Percentiles rank a stretch among this genome's conserved stretches.
Evolutionary conservation across 2,113 vertebrate genomes (phyloP).

Genomic region (Forbesichthys papilliferus): DNA sequence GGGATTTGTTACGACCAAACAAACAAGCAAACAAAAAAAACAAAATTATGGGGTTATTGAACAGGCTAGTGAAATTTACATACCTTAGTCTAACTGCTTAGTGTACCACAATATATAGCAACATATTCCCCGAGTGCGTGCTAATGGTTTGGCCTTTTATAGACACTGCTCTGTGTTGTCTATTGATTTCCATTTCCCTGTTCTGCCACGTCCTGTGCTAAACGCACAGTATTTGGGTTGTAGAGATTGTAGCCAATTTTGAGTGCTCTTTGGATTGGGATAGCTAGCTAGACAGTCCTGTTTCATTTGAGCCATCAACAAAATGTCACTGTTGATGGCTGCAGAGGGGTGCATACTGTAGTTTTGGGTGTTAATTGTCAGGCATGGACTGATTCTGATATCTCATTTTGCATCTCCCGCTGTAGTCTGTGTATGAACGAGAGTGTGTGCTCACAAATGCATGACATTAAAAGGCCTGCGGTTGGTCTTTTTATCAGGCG

Average conservation of each 20-base stretch:
- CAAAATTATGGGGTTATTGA: slow-evolving; percentile 45
- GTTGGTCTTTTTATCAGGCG: too few species aligned
- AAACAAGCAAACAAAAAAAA: background rate
- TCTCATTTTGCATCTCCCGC: too few species aligned
- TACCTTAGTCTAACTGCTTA: background rate
- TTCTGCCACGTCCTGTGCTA: background rate
- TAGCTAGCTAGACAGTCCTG: too few species aligned
- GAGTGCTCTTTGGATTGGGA: too few species aligned
- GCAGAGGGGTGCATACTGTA: too few species aligned
- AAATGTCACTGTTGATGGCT: too few species aligned
- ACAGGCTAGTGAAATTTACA: slow-evolving; percentile 38
- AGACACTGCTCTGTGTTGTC: background rate
- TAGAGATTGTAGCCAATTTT: background rate
- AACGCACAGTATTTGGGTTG: background rate
- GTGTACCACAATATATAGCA: background rate
- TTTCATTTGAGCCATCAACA: too few species aligned
- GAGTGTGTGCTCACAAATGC: too few species aligned
- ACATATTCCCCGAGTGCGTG: background rate
- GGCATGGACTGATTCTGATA: too few species aligned
- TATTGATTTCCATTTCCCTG: background rate
- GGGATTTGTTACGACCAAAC: background rate
- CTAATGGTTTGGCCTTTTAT: background rate
- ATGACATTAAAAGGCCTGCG: too few species aligned
- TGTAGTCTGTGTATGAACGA: too few species aligned
- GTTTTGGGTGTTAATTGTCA: too few species aligned